Base-by-base conservation (phyloP, 2,113 vertebrate genomes). In the Bombycilla garrulus region DNA sequence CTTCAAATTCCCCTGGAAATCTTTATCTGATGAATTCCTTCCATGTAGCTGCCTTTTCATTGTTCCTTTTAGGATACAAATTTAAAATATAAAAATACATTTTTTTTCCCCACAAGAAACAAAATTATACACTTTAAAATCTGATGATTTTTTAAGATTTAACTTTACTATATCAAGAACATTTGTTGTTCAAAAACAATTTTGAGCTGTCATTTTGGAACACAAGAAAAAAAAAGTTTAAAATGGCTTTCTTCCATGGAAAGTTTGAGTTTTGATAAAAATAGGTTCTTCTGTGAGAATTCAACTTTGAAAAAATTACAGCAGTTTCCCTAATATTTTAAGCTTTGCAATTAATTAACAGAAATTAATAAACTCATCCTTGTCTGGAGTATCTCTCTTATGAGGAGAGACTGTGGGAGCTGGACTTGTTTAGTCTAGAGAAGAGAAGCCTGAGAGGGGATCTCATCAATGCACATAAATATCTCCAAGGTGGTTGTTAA, bases 131-230 rank as follows among this genome's bases (percentile, higher is more conserved):
- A 23, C 16, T 48, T 91, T 38, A 50, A 78, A 70, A 20, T 33
- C 5, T 0, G 4, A 16, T 51, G 8, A 42, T 0, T 12, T 53
- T 81, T 88, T 70, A n/a, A n/a, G n/a, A n/a, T n/a, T n/a, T n/a
- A n/a, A n/a, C n/a, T n/a, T n/a, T n/a, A n/a, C n/a, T 65, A 2
- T 48, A 53, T 56, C 24, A 80, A 74, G 12, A 36, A 38, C 38
- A 38, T 38, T 38, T 38, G 38, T 38, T 38, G 38, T 38, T 38
- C 38, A 38, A 38, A 38, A 62, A 50, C 2, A 54, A 50, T 65
- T 87, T 71, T 81, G 35, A 85, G 36, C 20, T 21, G 8, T 47
- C 7, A 33, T 4, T 65, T 83, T 42, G 22, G 26, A 78, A 70
- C 66, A 81, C 4, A 17, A 13, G 9, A 0, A 26, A 38, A 56